A percentile compares a stretch with the other conserved stretches of the same genome.
phyloP scores from a whole-genome alignment of 2,113 vertebrate species.

The Phaethon lepturus region DNA sequence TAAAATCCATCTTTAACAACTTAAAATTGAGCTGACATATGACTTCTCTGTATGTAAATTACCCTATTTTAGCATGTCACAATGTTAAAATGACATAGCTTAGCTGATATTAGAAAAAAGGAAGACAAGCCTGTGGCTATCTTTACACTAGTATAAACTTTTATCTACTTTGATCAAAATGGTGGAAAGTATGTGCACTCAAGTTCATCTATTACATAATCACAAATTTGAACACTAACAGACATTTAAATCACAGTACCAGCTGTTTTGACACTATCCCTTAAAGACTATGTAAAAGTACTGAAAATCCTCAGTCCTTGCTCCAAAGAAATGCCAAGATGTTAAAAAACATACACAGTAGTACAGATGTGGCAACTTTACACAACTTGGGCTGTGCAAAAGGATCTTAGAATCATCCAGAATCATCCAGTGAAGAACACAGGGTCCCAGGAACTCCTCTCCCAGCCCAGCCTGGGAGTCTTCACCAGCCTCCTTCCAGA shows the following conservation, averaged over 20 bases:
- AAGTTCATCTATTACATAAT: background rate
- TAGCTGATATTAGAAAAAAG: background rate
- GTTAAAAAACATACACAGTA: background rate
- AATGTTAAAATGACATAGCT: background rate
- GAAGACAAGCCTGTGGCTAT: background rate
- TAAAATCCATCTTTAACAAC: background rate
- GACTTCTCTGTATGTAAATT: background rate
- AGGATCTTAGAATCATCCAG: background rate
- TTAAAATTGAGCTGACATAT: background rate
- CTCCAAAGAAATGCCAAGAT: background rate
- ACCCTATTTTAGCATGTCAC: background rate
- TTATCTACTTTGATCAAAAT: background rate
- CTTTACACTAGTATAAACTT: background rate
- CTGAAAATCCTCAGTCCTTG: background rate
- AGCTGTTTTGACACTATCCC: background rate
- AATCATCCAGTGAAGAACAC: background rate
- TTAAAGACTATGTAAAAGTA: background rate
- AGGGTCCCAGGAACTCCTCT: background rate
- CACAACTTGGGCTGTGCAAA: background rate
- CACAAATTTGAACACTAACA: background rate
- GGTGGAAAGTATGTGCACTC: background rate
- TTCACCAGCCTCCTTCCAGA: background rate
- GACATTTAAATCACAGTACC: background rate
- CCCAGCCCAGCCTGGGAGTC: background rate
- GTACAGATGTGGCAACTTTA: background rate